phyloP scores from a whole-genome alignment of 2,888 invertebrate genomes.

The Nudaria mundana region DNA sequence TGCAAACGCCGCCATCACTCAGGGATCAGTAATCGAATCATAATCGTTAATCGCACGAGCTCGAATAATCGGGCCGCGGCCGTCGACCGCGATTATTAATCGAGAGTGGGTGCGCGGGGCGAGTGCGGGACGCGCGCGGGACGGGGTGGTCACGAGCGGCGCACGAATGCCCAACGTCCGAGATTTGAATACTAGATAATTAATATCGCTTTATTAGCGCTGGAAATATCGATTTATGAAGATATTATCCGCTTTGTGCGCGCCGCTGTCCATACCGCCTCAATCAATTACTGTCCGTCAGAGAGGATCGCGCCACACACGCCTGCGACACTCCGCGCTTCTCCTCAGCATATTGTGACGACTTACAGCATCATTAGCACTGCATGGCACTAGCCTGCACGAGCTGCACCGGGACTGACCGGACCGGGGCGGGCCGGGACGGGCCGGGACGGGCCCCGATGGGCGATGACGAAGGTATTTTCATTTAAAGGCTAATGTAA shows the following conservation, averaged over 20 bases:
- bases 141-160: conserved; percentile 57
- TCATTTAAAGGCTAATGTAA: conserved; percentile 9
- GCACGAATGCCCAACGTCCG: conserved; percentile 60
- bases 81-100: conserved; percentile 42
- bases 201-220: conserved; percentile 79
- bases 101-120: conserved; percentile 32
- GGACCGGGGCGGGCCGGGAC: no score
- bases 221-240: conserved; percentile 74
- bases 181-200: conserved; percentile 81
- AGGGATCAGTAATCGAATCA: conserved; percentile 49
- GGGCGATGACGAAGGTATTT: conserved; percentile 7
- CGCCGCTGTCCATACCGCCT: conserved; percentile 38
- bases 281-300: conserved; percentile 39
- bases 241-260: conserved; percentile 71
- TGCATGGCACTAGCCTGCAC: background rate
- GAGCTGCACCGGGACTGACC: no score
- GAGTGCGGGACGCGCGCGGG: conserved; percentile 23
- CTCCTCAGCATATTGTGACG: conserved; percentile 16
- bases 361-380: conserved; percentile 17
- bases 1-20: no score
- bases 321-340: conserved; percentile 13
- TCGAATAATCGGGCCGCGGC: conserved; percentile 47
- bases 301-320: background rate
- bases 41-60: conserved; percentile 57
- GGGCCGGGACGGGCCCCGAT: no score